Evolutionary conservation across 1,140 invertebrate genomes (phyloP).

Genomic region (Steinernema khuongi): DNA sequence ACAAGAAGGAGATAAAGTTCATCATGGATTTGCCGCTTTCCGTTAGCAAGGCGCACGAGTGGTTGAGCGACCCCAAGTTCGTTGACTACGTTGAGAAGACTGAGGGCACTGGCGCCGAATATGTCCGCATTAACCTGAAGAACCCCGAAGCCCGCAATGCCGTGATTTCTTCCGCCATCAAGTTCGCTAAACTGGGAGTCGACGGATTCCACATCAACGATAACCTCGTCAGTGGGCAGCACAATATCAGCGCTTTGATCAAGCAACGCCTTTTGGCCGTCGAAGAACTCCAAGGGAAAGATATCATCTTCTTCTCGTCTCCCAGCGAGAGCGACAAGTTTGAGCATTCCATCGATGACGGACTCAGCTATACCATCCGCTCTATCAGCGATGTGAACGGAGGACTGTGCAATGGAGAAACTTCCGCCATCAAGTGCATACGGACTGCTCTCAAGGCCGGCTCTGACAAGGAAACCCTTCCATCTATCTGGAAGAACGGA

Average conservation of each 20-base stretch:
- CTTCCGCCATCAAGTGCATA: not conserved
- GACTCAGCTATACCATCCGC: not conserved
- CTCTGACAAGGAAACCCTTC: slow-evolving; percentile 20
- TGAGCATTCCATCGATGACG: not conserved
- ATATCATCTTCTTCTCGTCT: not conserved
- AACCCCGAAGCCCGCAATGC: slow-evolving; percentile 22
- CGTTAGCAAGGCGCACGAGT: slow-evolving; percentile 23
- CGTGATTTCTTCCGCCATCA: slow-evolving; percentile 28
- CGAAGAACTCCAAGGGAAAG: not conserved
- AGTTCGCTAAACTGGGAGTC: slow-evolving; percentile 32
- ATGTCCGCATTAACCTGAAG: slow-evolving; percentile 31
- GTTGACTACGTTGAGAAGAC: not conserved
- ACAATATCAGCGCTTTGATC: not conserved
- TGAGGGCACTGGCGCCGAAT: not conserved
- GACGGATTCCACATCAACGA: slow-evolving; percentile 39
- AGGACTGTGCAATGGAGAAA: not conserved
- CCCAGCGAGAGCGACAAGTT: not conserved
- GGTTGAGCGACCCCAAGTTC: slow-evolving; percentile 12
- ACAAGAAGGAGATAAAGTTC: slow-evolving; percentile 38
- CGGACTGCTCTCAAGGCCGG: not conserved
- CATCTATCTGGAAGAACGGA: slow-evolving; percentile 16
- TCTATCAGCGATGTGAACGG: not conserved
- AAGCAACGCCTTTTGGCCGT: not conserved
- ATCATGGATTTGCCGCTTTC: slow-evolving; percentile 41
- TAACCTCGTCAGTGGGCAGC: not conserved